Base-by-base conservation (phyloP, 2,113 vertebrate species). In the Anguilla rostrata region DNA sequence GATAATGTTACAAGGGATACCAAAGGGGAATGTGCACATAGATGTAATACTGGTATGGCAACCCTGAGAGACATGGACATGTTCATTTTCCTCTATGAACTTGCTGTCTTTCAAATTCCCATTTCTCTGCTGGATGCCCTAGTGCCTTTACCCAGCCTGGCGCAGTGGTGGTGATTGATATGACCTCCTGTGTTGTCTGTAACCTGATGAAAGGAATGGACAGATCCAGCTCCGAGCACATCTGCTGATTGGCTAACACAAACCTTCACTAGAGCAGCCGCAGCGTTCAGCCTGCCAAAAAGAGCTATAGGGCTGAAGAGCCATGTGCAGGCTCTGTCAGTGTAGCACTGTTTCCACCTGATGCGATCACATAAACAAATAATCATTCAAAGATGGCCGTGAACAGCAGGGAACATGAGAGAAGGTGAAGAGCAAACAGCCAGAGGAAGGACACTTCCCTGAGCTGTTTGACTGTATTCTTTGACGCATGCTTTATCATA, bases 371-470 rank as follows among this genome's bases (percentile, higher is more conserved):
- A 87, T 41, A 56, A 49, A 14, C 49, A 53, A 83, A 57, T 78
- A 81, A 57, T 83, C 29, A 86, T 81, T 81, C 18, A 82, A 81
- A 40, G 22, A 66, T 39, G 84, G 15, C 39, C 16, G 39, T 43
- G 60, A 82, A 66, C 40, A 20, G 26, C 16, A 26, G 79, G 39
- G 12, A 8, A 63, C 20, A 60, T 43, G 26, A 39, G 66, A 34
- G n/a, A 40, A 16, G 26, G 39, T 56, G 53, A 56, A 82, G 11
- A 6, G 14, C 15, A 18, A 22, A 11, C 22, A 83, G 11, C 82
- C 8, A 60, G n/a, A 46, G 40, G 81, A 82, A 82, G 39, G 49
- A 83, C n/a, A 8, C 22, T 83, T 29, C 41, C 14, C 82, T 14
- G 12, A n/a, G 26, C 26, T 3, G 82, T 20, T 34, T 34, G 49